Base-by-base conservation (phyloP, 2,888 invertebrate genomes). In the Ophion obscuratus region DNA sequence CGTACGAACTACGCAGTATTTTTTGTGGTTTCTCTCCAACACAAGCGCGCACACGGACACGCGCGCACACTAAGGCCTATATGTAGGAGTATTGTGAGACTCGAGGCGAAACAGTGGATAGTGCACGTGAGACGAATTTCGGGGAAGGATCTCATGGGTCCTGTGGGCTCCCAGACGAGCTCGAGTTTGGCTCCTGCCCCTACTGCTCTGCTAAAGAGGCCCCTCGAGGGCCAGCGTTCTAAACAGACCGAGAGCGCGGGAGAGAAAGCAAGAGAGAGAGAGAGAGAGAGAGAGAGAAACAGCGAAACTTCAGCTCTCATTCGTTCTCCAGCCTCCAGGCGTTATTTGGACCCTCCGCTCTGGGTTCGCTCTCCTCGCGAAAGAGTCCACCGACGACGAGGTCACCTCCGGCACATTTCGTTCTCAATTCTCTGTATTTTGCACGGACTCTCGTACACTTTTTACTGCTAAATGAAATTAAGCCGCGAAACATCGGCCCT, bases 51-150 rank as follows among this genome's bases (percentile, higher is more conserved):
- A 2, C 1, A 0, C 64, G 1, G 14, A 2, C 20, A 3, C 14
- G 0, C 6, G 4, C 11, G 24, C 31, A 17, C 4, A 44, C 44
- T 31, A 31, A 36, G 0, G 31, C 59, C 9, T 47, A 68, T 53
- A 64, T 71, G 57, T 24, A 78, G 62, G 10, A 24, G 61, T 75
- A 6, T 62, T 62, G 27, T 27, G 64, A 75, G 47, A 47, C 73
- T 71, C 74, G 68, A 75, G 40, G 53, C 71, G 70, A 76, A 36
- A 83, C 80, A 75, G 76, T 62, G 83, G 73, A 76, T 80, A 73
- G 80, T 73, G 61, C 78, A 67, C 81, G 70, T 86, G 88, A 87
- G 87, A 88, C 87, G 84, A 81, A 87, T 87, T 87, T 87, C 86
- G 85, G 76, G 74, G 87, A 87, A 88, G 87, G 85, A 83, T 84